Evolutionary conservation across 2,797 vertebrate genomes (phyloP).

Genomic region (Numenius phaeopus): DNA sequence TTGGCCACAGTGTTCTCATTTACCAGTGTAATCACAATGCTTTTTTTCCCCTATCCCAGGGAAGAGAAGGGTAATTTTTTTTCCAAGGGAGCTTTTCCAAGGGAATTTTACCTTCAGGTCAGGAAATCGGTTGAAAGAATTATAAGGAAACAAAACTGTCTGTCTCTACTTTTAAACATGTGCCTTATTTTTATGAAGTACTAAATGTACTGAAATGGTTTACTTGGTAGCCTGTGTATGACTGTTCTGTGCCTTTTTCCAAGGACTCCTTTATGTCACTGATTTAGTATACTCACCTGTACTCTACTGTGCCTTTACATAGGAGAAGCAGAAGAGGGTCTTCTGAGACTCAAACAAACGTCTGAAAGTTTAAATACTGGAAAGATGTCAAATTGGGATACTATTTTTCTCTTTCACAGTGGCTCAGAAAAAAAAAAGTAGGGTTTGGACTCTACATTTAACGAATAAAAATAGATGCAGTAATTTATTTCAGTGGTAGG

Average conservation of each 20-base stretch:
- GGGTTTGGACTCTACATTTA: not conserved
- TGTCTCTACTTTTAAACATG: not conserved
- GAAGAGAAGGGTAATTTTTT: not conserved
- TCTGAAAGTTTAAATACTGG: not conserved
- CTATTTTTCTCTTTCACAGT: not conserved
- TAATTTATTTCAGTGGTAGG: not conserved
- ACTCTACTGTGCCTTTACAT: not conserved
- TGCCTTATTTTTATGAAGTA: not conserved
- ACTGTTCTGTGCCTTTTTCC: not conserved
- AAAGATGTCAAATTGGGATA: not conserved
- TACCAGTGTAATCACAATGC: not conserved
- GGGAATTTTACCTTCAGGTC: conserved; percentile 11
- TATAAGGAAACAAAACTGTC: not conserved
- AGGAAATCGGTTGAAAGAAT: not conserved
- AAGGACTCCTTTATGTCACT: not conserved
- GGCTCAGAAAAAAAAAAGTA: not conserved
- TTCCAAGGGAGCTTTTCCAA: not conserved
- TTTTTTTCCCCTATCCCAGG: not conserved
- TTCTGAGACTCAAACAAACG: not conserved
- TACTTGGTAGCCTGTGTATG: not conserved
- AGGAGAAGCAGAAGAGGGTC: not conserved
- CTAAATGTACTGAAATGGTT: not conserved
- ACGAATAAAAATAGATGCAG: not conserved
- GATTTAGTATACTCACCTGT: not conserved
- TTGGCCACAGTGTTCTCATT: not conserved